Percentiles rank a stretch among this genome's conserved stretches.
Evolutionary conservation across 1,140 invertebrate genomes (phyloP).

Genomic region (Rhysida immarginata): DNA sequence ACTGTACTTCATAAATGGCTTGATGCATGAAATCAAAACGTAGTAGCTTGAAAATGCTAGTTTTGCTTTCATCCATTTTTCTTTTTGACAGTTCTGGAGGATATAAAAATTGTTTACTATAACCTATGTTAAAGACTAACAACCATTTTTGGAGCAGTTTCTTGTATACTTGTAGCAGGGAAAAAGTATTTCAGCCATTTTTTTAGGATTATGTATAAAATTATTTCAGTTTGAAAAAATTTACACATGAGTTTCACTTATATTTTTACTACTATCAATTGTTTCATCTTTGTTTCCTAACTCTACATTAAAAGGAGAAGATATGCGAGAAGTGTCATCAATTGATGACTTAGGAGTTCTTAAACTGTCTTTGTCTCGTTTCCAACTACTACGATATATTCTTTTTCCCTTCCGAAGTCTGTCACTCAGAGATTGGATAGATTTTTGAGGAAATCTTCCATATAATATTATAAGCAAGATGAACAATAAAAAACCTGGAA

Average conservation of each 20-base stretch:
- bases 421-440: slow-evolving; percentile 25
- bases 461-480: slow-evolving; percentile 32
- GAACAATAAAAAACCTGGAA: slow-evolving; percentile 33
- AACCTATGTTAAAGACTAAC: too few species aligned
- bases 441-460: slow-evolving; percentile 32
- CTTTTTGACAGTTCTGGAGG: too few species aligned
- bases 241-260: background rate
- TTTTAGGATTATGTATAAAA: too few species aligned
- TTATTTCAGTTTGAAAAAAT: background rate
- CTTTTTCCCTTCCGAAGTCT: slow-evolving; percentile 23
- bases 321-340: background rate
- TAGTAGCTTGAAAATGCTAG: too few species aligned
- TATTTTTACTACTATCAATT: background rate
- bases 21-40: too few species aligned
- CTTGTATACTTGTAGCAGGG: too few species aligned
- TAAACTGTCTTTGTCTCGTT: slow-evolving; percentile 14
- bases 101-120: too few species aligned
- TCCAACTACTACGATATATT: slow-evolving; percentile 17
- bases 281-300: background rate
- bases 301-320: background rate
- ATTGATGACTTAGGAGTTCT: background rate
- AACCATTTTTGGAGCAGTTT: too few species aligned
- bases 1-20: too few species aligned
- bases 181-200: too few species aligned
- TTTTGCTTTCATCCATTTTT: too few species aligned